These are phyloP conservation scores for Drosophila incognita DNA, from an alignment of 2,888 invertebrate genomes.

Conservation along the genomic window DNA sequence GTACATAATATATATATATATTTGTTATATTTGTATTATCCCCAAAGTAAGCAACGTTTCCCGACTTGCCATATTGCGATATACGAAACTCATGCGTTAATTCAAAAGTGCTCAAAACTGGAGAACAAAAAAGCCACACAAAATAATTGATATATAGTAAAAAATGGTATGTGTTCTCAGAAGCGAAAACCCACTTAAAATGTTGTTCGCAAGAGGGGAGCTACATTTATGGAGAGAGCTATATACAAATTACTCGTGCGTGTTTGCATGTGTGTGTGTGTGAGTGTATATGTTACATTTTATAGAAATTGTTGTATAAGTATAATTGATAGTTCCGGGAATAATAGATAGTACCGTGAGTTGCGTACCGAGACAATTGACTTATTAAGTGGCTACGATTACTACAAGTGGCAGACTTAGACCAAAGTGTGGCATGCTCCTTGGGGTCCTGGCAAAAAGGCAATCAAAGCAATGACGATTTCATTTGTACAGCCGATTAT, in stretches of 20 bases:
- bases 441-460: conserved; percentile 15
- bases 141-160: background rate
- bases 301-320: conserved; percentile 5
- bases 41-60: conserved; percentile 30
- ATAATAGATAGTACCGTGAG: conserved; percentile 5
- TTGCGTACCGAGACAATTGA: conserved; percentile 33
- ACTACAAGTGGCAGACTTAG: conserved; percentile 26
- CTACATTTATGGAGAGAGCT: conserved; percentile 36
- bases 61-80: conserved; percentile 14
- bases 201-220: conserved; percentile 1
- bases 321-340: background rate
- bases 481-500: conserved; percentile 24
- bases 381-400: conserved; percentile 29
- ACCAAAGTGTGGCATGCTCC: conserved; percentile 49
- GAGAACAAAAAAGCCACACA: background rate
- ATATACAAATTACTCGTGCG: conserved; percentile 43
- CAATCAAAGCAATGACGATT: conserved; percentile 38
- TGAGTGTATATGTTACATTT: conserved; percentile 14
- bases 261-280: conserved; percentile 10
- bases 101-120: conserved; percentile 19
- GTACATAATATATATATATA: conserved; percentile 4
- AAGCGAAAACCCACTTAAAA: conserved; percentile 1
- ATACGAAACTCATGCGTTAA: conserved; percentile 35
- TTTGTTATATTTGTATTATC: conserved; percentile 2
- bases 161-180: conserved; percentile 1